phyloP scores from a whole-genome alignment of 2,113 vertebrate species.

The Gymnogyps californianus region DNA sequence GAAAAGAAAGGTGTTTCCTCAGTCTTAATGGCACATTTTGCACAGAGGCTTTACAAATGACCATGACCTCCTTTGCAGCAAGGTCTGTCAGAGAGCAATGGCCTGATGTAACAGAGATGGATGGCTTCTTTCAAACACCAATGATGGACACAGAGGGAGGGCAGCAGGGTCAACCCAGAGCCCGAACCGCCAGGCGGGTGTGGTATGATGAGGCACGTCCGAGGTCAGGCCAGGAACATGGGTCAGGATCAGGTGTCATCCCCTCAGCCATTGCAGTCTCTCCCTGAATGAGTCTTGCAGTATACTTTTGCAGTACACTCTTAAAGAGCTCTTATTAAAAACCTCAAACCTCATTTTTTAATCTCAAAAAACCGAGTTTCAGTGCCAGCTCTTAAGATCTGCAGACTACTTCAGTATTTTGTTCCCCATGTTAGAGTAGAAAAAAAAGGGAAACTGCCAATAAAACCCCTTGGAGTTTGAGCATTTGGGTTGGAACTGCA shows the following conservation, averaged over 20 bases:
- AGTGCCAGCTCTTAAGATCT: not conserved
- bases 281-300: not conserved
- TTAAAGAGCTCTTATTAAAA: not conserved
- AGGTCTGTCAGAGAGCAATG: not conserved
- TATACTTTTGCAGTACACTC: not conserved
- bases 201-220: not conserved
- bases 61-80: not conserved
- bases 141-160: fast-evolving
- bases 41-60: not conserved
- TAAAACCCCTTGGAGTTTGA: not conserved
- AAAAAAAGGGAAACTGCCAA: not conserved
- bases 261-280: not conserved
- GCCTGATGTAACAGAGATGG: fast-evolving
- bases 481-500: not conserved
- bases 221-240: not conserved
- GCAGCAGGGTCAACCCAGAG: fast-evolving
- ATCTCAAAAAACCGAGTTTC: not conserved
- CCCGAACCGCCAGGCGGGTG: no score
- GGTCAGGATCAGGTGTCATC: not conserved
- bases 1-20: not conserved
- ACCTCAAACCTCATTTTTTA: not conserved
- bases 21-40: not conserved
- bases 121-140: not conserved
- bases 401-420: not conserved
- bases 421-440: not conserved